A percentile compares a stretch with the other conserved stretches of the same genome.
Evolutionary conservation across 2,797 vertebrate species (phyloP).

Genomic region (Megaceryle alcyon): DNA sequence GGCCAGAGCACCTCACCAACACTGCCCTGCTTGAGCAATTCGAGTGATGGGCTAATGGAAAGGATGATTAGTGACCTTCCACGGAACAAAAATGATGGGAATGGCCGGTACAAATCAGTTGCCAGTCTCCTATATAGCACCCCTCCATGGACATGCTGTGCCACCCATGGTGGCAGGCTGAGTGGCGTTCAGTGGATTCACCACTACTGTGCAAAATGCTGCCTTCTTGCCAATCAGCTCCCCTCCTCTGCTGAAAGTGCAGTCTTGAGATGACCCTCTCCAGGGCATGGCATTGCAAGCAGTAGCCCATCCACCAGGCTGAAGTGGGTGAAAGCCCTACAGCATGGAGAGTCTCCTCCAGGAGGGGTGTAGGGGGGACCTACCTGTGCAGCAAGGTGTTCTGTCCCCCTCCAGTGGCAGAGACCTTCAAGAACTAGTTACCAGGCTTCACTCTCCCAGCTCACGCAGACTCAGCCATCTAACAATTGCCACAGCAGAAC

Average conservation of each 20-base stretch:
- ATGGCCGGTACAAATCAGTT: background rate
- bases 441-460: background rate
- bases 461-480: background rate
- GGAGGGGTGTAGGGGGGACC: background rate
- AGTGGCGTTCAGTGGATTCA: background rate
- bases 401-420: slow-evolving; percentile 68
- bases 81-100: background rate
- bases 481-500: accelerated
- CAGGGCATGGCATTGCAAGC: slow-evolving; percentile 57
- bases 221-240: slow-evolving; percentile 19
- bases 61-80: background rate
- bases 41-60: background rate
- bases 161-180: background rate
- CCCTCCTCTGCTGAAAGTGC: slow-evolving; percentile 47
- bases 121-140: background rate
- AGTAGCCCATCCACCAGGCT: slow-evolving; percentile 51
- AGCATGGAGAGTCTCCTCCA: slow-evolving; percentile 49
- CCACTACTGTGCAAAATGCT: background rate
- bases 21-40: background rate
- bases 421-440: slow-evolving; percentile 1
- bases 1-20: background rate
- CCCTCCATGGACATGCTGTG: background rate
- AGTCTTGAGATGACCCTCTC: slow-evolving; percentile 47
- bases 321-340: slow-evolving; percentile 49
- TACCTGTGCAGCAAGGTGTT: slow-evolving; percentile 9